Base-by-base conservation (phyloP, 30 jellyfish, hydroid and myxozoan genomes). In the Hydractinia echinata region DNA sequence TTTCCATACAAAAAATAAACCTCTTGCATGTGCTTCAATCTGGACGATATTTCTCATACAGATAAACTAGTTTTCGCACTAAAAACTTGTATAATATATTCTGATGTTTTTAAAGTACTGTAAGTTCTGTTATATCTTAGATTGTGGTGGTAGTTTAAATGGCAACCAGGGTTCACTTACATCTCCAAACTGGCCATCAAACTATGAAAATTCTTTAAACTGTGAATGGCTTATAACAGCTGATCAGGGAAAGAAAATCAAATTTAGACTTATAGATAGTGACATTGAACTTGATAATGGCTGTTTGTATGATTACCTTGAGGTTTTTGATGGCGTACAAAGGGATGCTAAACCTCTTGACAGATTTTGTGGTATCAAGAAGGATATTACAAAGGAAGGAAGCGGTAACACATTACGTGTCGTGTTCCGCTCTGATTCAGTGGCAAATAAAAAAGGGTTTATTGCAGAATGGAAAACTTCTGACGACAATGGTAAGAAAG, bases 151-250 rank as follows among this genome's bases (percentile, higher is more conserved):
- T 5, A 58, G 53, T 8, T 61, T 89, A 9, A 52, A 49, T 21
- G 79, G 85, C 58, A 44, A 58, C 21, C 20, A 54, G 61, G 98
- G 98, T 44, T 51, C 49, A 50, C 13, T 91, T 55, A 67, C 91
- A 4, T 92, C 91, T 79, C 89, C 96, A 15, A 66, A 81, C 66
- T 91, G 85, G 73, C 98, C 98, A 18, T 51, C 54, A 50, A 54
- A 50, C 19, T 91, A 91, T 81, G 55, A 73, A 52, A 80, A 79
- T 56, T 48, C 61, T 16, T 77, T 60, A 5, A 78, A 79, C 13
- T 86, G 93, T 86, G 76, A 48, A 4, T 87, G 79, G 85, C 55
- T 55, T 1, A 86, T 91, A 51, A 78, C 74, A 19, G 85, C 87
- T 21, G 51, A 72, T 1, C 89, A 86, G 0, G 85, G 60, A 21